phyloP scores from a whole-genome alignment of 2,113 vertebrate genomes.

The Psephotus haematonotus region DNA sequence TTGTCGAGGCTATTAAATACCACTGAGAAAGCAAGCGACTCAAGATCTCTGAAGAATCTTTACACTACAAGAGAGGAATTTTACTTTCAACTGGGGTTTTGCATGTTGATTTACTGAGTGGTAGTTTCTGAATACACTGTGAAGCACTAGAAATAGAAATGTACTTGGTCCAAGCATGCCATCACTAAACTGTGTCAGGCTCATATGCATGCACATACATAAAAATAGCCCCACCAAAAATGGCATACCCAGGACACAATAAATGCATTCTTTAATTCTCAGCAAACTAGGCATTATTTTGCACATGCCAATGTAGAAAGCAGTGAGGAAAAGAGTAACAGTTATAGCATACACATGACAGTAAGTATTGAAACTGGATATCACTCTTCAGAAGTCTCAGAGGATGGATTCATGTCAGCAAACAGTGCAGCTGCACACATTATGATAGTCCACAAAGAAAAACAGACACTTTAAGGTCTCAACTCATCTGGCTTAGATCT shows the following conservation, averaged over 20 bases:
- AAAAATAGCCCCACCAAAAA: background rate
- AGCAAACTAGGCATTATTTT: background rate
- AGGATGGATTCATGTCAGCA: background rate
- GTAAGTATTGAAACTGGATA: background rate
- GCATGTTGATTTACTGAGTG: background rate
- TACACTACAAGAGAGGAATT: background rate
- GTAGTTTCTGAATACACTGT: background rate
- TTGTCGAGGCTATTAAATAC: background rate
- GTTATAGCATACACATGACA: background rate
- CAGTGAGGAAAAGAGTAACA: background rate
- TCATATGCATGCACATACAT: background rate
- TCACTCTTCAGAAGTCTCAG: background rate
- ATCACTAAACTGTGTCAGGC: background rate
- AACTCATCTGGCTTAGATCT: background rate
- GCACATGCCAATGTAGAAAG: background rate
- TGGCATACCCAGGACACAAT: background rate
- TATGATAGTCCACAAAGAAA: background rate
- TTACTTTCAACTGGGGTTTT: background rate
- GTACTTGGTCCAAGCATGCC: background rate
- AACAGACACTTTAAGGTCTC: background rate
- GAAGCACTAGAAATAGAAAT: background rate
- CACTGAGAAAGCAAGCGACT: background rate
- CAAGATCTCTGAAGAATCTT: background rate
- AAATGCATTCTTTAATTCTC: background rate
- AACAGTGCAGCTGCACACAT: background rate